Conservation (phyloP, 1,140 invertebrate genomes). For the Euglossa dilemma region DNA sequence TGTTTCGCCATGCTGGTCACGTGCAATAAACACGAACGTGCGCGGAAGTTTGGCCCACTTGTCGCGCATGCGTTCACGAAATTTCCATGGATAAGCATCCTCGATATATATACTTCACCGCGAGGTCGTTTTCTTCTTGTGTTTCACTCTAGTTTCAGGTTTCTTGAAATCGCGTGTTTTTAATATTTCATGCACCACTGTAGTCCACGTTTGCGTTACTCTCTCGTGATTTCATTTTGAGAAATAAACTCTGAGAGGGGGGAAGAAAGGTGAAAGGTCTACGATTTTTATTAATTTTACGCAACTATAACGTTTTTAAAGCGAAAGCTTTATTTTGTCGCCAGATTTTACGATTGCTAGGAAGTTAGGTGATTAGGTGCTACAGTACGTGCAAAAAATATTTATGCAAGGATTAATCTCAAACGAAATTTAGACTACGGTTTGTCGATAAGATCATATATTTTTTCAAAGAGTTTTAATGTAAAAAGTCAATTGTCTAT, state of each 20-base stretch:
- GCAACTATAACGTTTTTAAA: too few species aligned
- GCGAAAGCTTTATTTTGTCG: too few species aligned
- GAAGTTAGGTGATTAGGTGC: too few species aligned
- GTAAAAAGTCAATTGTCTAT: too few species aligned
- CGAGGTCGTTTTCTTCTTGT: background rate
- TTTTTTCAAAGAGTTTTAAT: too few species aligned
- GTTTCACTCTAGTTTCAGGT: background rate
- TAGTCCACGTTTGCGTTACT: background rate
- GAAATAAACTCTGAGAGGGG: background rate
- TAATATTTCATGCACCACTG: background rate
- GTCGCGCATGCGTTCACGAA: constrained; percentile 11
- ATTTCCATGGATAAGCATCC: constrained; percentile 35
- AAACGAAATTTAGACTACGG: too few species aligned
- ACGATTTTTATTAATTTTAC: background rate
- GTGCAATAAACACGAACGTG: constrained; percentile 47
- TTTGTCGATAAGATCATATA: too few species aligned
- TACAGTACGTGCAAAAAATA: too few species aligned
- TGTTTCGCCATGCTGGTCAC: constrained; percentile 41
- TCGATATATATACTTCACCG: background rate
- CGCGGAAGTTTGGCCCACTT: constrained; percentile 57
- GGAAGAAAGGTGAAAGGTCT: background rate
- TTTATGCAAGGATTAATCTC: too few species aligned
- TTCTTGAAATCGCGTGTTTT: background rate
- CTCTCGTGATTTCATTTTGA: background rate
- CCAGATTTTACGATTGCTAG: too few species aligned